Evolutionary conservation across 2,797 vertebrate species (phyloP).

Genomic region (Thunnus albacares): DNA sequence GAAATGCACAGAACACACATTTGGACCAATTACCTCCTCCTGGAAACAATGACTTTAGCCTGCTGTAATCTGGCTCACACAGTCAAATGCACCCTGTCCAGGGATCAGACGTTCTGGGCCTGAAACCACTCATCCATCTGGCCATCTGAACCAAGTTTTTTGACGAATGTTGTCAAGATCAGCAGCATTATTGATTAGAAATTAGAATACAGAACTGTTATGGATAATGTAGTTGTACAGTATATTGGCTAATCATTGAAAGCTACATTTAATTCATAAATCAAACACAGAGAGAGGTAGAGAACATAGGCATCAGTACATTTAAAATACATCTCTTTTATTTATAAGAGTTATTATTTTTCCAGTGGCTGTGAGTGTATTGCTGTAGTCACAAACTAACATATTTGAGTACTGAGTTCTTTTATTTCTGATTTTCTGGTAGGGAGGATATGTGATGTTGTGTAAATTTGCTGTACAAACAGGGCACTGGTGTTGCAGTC

Average conservation of each 20-base stretch:
- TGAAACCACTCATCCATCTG: background rate
- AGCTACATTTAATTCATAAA: background rate
- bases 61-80: background rate
- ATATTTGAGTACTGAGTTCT: background rate
- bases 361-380: background rate
- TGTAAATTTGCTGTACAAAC: background rate
- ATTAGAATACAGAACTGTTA: background rate
- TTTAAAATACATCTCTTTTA: background rate
- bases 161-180: no score
- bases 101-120: background rate
- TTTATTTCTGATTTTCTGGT: background rate
- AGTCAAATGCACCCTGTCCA: conserved; percentile 2
- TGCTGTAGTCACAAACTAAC: background rate
- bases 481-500: background rate
- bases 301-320: background rate
- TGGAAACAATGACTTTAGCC: conserved; percentile 15
- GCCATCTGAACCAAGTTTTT: background rate
- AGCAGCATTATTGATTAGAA: background rate
- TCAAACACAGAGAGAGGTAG: background rate
- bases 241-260: background rate
- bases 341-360: background rate
- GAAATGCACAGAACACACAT: conserved; percentile 4
- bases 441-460: background rate
- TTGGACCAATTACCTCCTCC: conserved; percentile 2
- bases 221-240: background rate